These are phyloP conservation scores for Hypotaenidia philippensis DNA, from an alignment of 2,797 vertebrate genomes.

Conservation along the genomic window DNA sequence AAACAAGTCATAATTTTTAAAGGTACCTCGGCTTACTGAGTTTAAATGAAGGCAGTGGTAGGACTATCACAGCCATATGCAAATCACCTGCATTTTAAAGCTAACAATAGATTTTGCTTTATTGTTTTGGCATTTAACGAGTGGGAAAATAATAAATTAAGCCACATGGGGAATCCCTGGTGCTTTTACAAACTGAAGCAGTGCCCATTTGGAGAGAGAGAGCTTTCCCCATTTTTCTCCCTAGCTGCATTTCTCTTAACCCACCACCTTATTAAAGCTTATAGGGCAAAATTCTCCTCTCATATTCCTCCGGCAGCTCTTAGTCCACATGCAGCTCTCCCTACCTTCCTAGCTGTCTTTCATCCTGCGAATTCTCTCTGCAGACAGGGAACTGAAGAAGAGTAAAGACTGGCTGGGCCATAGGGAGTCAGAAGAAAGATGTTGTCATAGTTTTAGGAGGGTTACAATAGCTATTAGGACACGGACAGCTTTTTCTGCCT, in stretches of 20 bases:
- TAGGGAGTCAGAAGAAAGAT: conserved; percentile 35
- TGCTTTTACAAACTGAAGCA: conserved; percentile 49
- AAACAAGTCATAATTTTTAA: conserved; percentile 59
- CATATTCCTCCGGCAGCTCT: conserved; percentile 55
- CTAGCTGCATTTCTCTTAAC: conserved; percentile 65
- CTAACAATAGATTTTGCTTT: conserved; percentile 74
- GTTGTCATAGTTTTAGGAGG: conserved; percentile 36
- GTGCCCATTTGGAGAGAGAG: conserved; percentile 35
- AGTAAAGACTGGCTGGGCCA: conserved; percentile 19
- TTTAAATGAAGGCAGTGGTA: conserved; percentile 70
- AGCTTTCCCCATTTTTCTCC: conserved; percentile 33
- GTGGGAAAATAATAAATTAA: conserved; percentile 75
- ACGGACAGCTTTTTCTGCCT: not conserved
- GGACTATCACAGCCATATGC: conserved; percentile 61
- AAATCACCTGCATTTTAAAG: conserved; percentile 62
- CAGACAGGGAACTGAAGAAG: conserved; percentile 29
- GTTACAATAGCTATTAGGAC: conserved; percentile 9
- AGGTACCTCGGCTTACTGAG: conserved; percentile 55
- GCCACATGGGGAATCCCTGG: conserved; percentile 60
- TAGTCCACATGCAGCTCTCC: conserved; percentile 41
- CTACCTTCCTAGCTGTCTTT: conserved; percentile 30
- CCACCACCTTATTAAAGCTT: conserved; percentile 65
- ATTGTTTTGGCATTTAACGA: conserved; percentile 76
- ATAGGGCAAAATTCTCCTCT: conserved; percentile 65
- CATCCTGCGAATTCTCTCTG: conserved; percentile 14